phyloP scores from a whole-genome alignment of 2,888 invertebrate genomes.

The Lasioglossum villosulum region DNA sequence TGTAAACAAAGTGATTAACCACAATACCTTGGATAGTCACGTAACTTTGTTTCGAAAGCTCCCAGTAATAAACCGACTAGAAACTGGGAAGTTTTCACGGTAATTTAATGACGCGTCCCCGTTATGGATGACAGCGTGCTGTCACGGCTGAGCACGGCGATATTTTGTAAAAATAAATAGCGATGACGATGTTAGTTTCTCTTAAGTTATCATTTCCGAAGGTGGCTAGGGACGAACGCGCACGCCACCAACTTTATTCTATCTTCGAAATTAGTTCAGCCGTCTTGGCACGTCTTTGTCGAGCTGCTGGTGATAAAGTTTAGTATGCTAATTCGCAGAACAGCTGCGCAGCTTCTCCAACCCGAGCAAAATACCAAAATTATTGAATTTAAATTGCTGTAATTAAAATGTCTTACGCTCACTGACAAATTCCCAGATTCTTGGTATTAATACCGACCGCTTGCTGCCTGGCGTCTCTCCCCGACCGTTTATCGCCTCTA shows the following conservation, averaged over 20 bases:
- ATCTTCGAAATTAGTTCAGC: constrained; percentile 84
- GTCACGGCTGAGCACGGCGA: not conserved
- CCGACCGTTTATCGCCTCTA: constrained; percentile 23
- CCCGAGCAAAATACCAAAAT: constrained; percentile 82
- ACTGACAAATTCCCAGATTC: constrained; percentile 74
- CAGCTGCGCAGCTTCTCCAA: constrained; percentile 80
- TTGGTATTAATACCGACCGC: constrained; percentile 67
- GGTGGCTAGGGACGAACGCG: constrained; percentile 62
- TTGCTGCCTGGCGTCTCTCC: constrained; percentile 20
- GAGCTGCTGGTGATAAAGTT: constrained; percentile 84
- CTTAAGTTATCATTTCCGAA: constrained; percentile 76
- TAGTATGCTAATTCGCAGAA: constrained; percentile 84
- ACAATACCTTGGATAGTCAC: not conserved
- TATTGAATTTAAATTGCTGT: constrained; percentile 85
- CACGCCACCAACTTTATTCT: constrained; percentile 82
- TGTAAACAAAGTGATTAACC: not conserved
- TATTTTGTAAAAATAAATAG: constrained; percentile 73
- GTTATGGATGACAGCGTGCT: constrained; percentile 13
- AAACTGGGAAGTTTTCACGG: not conserved
- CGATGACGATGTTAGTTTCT: constrained; percentile 76
- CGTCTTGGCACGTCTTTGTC: constrained; percentile 85
- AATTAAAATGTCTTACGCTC: constrained; percentile 81
- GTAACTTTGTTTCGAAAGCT: not conserved
- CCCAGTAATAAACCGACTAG: not conserved
- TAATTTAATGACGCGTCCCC: not conserved